Percentiles rank a stretch among this genome's conserved stretches.
phyloP scores from a whole-genome alignment of 2,888 invertebrate genomes.

The Dynastes grantii region DNA sequence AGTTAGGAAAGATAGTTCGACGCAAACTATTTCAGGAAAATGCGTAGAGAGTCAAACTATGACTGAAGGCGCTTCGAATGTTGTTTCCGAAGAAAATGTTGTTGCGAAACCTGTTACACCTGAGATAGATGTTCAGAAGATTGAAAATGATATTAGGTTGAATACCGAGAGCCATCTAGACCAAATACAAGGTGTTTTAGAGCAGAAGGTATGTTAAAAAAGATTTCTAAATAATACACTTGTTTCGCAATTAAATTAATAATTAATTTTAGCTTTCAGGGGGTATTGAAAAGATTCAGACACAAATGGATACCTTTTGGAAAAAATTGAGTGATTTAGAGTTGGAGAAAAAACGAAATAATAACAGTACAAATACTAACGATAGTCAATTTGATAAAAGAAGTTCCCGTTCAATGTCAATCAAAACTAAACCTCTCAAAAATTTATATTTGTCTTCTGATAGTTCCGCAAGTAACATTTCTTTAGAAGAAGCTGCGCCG shows the following conservation, averaged over 20 bases:
- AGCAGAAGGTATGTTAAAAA: conserved; percentile 58
- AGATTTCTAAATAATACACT: conserved; percentile 28
- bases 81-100: conserved; percentile 19
- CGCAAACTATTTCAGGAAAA: conserved; percentile 61
- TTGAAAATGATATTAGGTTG: conserved; percentile 44
- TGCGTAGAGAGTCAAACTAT: conserved; percentile 47
- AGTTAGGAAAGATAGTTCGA: conserved; percentile 56
- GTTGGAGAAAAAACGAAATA: conserved; percentile 54
- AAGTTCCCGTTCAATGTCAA: background rate
- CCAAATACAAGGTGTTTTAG: conserved; percentile 56
- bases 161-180: conserved; percentile 52
- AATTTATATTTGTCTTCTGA: background rate
- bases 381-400: background rate
- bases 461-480: conserved; percentile 8
- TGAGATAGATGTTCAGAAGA: conserved; percentile 45
- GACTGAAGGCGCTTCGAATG: conserved; percentile 31
- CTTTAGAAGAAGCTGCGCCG: background rate
- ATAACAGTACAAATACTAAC: background rate
- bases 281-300: conserved; percentile 64
- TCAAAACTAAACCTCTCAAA: background rate
- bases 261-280: conserved; percentile 60
- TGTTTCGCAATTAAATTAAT: conserved; percentile 11
- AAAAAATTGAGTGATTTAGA: conserved; percentile 64
- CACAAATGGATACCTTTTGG: conserved; percentile 68
- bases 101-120: conserved; percentile 18